Evolutionary conservation across 2,113 vertebrate species (phyloP).

Genomic region (Lasiurus borealis): DNA sequence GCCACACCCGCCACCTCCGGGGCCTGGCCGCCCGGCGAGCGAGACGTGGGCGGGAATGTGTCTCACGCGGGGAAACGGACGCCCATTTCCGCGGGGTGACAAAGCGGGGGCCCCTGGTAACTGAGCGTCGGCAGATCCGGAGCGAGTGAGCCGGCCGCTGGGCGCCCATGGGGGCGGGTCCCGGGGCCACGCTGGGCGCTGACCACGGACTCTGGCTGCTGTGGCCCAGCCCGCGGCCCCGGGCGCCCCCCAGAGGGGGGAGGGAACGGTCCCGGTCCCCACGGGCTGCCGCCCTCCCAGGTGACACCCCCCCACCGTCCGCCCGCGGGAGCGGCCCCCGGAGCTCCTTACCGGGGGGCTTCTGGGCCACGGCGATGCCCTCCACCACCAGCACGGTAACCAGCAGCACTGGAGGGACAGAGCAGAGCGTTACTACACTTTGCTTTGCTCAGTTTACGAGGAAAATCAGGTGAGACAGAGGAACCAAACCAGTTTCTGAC

Average conservation of each 20-base stretch:
- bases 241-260: not conserved
- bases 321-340: not conserved
- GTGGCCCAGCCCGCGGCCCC: not conserved
- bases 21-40: no score
- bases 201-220: not conserved
- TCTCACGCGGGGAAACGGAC: no score
- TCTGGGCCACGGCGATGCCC: slow-evolving; percentile 96
- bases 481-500: not conserved
- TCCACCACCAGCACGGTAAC: slow-evolving; percentile 96
- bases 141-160: not conserved
- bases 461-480: not conserved
- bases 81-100: not conserved
- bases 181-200: not conserved
- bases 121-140: not conserved
- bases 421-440: slow-evolving; percentile 61
- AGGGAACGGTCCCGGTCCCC: not conserved
- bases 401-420: slow-evolving; percentile 92
- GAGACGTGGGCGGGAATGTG: no score
- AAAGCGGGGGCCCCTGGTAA: not conserved
- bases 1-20: no score
- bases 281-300: not conserved
- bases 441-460: no score
- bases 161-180: not conserved
- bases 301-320: not conserved
- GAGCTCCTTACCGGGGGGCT: slow-evolving; percentile 92